Evolutionary conservation across 2,888 invertebrate species (phyloP), one percentile per base, ranked within the genome.

Genomic region (Didymodactylos carnosus): DNA sequence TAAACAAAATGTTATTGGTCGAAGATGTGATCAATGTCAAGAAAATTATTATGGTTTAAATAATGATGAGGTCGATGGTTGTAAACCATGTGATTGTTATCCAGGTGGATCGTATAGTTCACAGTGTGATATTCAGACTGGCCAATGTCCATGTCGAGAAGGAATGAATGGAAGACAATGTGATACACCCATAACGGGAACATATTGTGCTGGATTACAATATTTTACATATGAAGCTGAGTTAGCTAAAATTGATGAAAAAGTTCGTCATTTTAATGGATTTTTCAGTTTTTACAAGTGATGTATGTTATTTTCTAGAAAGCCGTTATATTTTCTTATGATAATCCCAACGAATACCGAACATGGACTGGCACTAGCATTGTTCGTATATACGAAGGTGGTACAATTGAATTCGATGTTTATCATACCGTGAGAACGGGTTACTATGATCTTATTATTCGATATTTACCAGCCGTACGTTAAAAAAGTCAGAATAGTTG

Each of bases 341-440:
- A 62, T 35, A 62, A 62, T 62, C 62, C 41, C 16, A 70, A 70
- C 39, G 41, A 41, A 46, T 40, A 19, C 39, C 62, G 62, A n/a
- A 35, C 91, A 0, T 97, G 94, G 91, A 94, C 94, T 1, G 97
- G 97, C 3, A 88, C 89, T 39, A 97, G 98, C 39, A 94, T 91
- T 81, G 90, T 90, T 86, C 88, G 90, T 80, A 88, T 90, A 10
- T 88, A 89, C 73, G 93, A 94, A 84, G 90, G 90, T 73, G 89
- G 91, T 25, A 88, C 88, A 69, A 84, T 98, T 71, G 89, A 90
- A 78, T 91, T 98, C 82, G 87, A 88, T 25, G 86, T 94, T 29
- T 88, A 90, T 78, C 88, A 91, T 80, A 87, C 95, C 75, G 88
- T 89, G 75, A 88, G 88, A 75, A 89, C 90, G 19, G 91, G 92